Base-by-base conservation (phyloP, 2,888 invertebrate species). In the Odontothrips loti region DNA sequence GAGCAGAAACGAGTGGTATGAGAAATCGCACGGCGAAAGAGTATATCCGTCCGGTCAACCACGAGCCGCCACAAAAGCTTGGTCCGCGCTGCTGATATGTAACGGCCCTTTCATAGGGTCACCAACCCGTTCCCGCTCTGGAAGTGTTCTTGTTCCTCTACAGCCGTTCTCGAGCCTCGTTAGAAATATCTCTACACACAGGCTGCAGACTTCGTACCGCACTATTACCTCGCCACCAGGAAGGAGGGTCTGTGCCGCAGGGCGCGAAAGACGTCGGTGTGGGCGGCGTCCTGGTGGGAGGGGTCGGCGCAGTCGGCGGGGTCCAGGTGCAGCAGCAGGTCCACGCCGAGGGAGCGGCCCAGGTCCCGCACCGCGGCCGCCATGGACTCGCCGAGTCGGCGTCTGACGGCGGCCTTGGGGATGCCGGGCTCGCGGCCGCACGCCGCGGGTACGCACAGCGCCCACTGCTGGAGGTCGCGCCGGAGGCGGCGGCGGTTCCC, bases 391-490 rank as follows among this genome's bases (percentile, higher is more conserved):
- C 58, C 58, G 58, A 58, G 58, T 2, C 17, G 0, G 58, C 58
- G 20, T 6, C 20, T n/a, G 58, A 1, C 4, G 58, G 58, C 58
- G 58, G 11, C 34, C 34, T 43, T 6, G 34, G 34, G 34, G 34
- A 43, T 6, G 34, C 34, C 34, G 34, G 34, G 34, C 34, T 43
- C 58, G 58, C 58, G 23, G 68, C 27, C 23, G 27, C 68, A 75
- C 27, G 68, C 68, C 68, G 68, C 23, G 11, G 68, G 68, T 12
- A 75, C 23, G 68, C 68, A 75, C 68, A 75, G 9, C 68, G 68
- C 68, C 68, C 68, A 75, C 68, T 27, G 27, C 68, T 10, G 23
- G 11, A 75, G 68, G 68, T 75, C 68, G 68, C 68, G 68, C 27
- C 68, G 68, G 68, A 27, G 23, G 9, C 68, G 68, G 1, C 68